Evolutionary conservation across 2,888 invertebrate genomes (phyloP), one percentile per base, ranked within the genome.

Genomic region (Lycocerus yunnanus): DNA sequence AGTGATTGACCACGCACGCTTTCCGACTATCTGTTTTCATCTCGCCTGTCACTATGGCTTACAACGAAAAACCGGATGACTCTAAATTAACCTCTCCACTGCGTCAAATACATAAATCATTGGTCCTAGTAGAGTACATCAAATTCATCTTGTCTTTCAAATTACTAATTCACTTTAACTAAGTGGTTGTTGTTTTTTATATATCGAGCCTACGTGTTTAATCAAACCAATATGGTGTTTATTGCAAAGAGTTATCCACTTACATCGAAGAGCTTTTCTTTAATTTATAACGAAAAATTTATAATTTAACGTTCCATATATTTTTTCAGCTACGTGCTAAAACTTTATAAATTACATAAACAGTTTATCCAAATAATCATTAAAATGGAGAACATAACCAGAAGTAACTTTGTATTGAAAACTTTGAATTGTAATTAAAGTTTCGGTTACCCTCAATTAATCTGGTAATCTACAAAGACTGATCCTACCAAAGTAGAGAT

Each of bases 41-140:
- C 76, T 68, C 67, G 59, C 68, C 76, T 76, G 76, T 76, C 76
- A 76, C 68, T 73, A 76, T n/a, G 66, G 76, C 76, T 76, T 76
- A 76, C 69, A 68, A 58, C 72, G 73, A 76, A 76, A 72, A 73
- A 76, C 76, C 68, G 73, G 76, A 70, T 69, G 76, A 76, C 76
- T 76, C 76, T 76, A 73, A 76, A 76, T 76, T 73, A 76, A 76
- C 76, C 76, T 73, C 76, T 73, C 71, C 68, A 72, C 76, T 73
- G 73, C 73, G 76, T 68, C 73, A 66, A 68, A 71, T 72, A 71
- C 61, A 76, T 76, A 76, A 76, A 76, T 76, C 73, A 76, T 76
- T 73, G 72, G 72, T 67, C 61, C 20, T 58, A 75, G 75, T 72
- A 66, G 75, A 75, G 75, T 72, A 63, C 58, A 72, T 75, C 75